Evolutionary conservation across 2,888 invertebrate species (phyloP).

Genomic region (Acanthosepion esculentum): DNA sequence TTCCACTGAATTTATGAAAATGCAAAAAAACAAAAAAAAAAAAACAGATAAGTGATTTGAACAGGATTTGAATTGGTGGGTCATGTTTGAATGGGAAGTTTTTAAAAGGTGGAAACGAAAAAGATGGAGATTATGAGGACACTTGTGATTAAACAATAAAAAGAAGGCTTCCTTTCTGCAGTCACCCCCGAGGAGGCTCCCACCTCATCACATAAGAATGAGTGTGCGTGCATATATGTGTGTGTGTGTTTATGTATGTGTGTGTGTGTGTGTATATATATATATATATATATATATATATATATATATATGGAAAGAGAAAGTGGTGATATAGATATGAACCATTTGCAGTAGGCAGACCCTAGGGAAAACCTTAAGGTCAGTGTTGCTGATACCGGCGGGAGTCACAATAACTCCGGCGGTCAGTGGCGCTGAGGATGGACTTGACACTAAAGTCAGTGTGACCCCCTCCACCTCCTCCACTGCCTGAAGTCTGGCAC

Average conservation of each 20-base stretch:
- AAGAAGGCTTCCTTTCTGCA: background rate
- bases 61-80: conserved; percentile 13
- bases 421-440: conserved; percentile 42
- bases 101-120: background rate
- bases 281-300: background rate
- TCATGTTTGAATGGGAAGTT: background rate
- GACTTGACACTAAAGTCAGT: conserved; percentile 45
- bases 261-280: background rate
- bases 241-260: background rate
- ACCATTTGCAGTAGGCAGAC: conserved; percentile 45
- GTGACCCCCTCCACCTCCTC: conserved; percentile 39
- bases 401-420: conserved; percentile 11
- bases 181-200: background rate
- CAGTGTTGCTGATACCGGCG: background rate
- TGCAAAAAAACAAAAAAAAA: background rate
- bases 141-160: background rate
- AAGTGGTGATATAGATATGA: conserved; percentile 39
- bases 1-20: background rate
- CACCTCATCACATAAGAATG: background rate
- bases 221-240: background rate
- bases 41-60: background rate
- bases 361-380: background rate
- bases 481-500: conserved; percentile 24
- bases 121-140: background rate
- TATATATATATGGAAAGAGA: background rate